phyloP scores from a whole-genome alignment of 2,888 invertebrate species.

The Melolontha melolontha region DNA sequence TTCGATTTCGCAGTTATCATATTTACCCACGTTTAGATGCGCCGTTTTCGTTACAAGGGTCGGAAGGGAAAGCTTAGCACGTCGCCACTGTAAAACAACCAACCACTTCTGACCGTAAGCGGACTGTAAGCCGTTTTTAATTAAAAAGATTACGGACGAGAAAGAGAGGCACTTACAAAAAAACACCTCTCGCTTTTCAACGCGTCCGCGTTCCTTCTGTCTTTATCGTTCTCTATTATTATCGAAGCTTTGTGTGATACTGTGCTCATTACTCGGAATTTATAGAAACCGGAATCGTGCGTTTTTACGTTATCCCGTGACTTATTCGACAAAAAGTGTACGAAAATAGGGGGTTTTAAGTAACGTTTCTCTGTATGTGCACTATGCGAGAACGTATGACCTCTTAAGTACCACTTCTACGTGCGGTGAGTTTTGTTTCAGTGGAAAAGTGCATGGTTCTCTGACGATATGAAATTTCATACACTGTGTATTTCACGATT shows the following conservation, averaged over 20 bases:
- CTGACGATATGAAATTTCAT: no score
- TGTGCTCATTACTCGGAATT: conserved; percentile 24
- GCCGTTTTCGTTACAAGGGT: conserved; percentile 12
- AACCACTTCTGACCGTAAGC: conserved; percentile 24
- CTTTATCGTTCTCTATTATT: conserved; percentile 26
- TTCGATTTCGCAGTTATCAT: conserved; percentile 8
- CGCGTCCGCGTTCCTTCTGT: background rate
- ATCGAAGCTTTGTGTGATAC: conserved; percentile 16
- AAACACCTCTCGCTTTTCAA: conserved; percentile 5
- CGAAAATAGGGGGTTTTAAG: background rate
- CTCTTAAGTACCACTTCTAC: background rate
- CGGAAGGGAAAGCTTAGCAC: conserved; percentile 31
- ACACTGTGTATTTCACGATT: no score
- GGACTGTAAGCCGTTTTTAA: conserved; percentile 23
- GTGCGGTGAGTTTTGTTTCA: no score
- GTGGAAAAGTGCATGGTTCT: no score
- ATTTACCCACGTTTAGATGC: background rate
- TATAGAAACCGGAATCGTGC: conserved; percentile 6
- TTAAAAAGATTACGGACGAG: conserved; percentile 30
- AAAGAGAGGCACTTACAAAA: conserved; percentile 16
- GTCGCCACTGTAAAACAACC: conserved; percentile 31
- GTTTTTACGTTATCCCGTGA: conserved; percentile 18
- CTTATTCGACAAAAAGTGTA: conserved; percentile 5
- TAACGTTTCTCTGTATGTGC: background rate
- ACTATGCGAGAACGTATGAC: background rate